A percentile compares a stretch with the other conserved stretches of the same genome.
Conservation (phyloP, 2,888 invertebrate species). For the Cheilosia vulpina region DNA sequence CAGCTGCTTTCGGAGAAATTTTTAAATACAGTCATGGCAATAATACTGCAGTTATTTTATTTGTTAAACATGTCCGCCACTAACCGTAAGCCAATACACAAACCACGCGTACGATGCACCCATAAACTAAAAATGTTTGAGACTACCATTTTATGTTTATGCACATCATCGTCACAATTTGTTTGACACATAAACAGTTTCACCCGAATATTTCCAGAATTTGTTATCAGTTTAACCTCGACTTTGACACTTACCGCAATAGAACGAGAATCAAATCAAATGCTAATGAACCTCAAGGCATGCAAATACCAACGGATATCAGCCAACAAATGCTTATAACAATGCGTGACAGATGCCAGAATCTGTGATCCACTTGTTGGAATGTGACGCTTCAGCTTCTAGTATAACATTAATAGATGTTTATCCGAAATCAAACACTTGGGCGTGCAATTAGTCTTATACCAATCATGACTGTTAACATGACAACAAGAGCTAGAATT, state of each 20-base stretch:
- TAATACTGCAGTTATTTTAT: no score
- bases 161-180: background rate
- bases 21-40: no score
- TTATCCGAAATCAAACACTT: background rate
- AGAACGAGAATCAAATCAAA: constrained; percentile 12
- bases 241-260: constrained; percentile 29
- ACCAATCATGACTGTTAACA: no score
- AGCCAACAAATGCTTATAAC: no score
- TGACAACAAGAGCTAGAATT: no score
- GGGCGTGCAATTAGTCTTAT: no score
- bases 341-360: background rate
- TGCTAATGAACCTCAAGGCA: constrained; percentile 38
- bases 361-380: background rate
- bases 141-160: no score
- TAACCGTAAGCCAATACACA: no score
- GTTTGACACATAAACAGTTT: constrained; percentile 1
- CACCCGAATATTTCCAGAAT: background rate
- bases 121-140: no score
- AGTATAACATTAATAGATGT: constrained; percentile 10
- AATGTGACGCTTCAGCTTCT: background rate
- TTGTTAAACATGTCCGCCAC: no score
- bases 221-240: constrained; percentile 40
- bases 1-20: no score
- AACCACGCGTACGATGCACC: no score
- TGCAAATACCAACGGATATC: background rate